phyloP scores from a whole-genome alignment of 2,888 invertebrate species.

The Dexiosoma caninum region DNA sequence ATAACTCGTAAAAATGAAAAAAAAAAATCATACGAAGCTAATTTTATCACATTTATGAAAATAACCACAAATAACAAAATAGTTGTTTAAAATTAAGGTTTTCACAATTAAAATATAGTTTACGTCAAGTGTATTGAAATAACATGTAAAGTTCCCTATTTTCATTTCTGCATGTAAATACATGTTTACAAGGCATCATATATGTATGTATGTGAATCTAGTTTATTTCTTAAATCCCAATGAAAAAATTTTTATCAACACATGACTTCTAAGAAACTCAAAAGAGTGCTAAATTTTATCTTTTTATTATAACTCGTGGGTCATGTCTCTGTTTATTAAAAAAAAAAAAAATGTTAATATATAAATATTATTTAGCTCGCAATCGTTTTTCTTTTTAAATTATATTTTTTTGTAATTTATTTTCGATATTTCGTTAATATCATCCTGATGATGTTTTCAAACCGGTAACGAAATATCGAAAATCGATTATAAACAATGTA shows the following conservation, averaged over 20 bases:
- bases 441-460: too few relatives aligned
- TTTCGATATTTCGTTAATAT: too few relatives aligned
- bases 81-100: conserved; percentile 1
- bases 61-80: conserved; percentile 4
- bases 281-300: background rate
- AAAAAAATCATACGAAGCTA: background rate
- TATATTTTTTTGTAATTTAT: too few relatives aligned
- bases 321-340: background rate
- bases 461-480: too few relatives aligned
- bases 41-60: background rate
- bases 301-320: background rate
- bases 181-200: background rate
- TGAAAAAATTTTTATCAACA: too few relatives aligned
- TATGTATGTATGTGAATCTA: background rate
- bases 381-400: too few relatives aligned
- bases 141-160: background rate
- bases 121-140: background rate
- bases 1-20: background rate
- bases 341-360: background rate
- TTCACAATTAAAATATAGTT: background rate
- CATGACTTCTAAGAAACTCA: too few relatives aligned
- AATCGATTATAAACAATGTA: too few relatives aligned
- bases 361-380: too few relatives aligned
- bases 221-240: background rate
- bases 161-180: background rate